Evolutionary conservation across 2,113 vertebrate species (phyloP).

Genomic region (Ibidorhyncha struthersii): DNA sequence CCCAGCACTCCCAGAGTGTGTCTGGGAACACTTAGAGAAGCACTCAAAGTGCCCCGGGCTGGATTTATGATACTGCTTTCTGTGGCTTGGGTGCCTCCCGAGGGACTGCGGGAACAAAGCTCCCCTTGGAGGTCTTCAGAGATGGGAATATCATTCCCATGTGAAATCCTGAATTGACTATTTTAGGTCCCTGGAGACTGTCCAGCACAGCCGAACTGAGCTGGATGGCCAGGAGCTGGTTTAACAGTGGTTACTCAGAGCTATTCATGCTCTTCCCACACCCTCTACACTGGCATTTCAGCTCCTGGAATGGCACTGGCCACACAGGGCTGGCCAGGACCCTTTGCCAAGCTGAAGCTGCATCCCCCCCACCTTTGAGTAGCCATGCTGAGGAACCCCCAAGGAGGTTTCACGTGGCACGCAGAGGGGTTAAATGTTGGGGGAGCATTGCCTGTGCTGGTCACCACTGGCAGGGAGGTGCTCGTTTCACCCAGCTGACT

Average conservation of each 20-base stretch:
- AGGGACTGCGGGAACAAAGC: background rate
- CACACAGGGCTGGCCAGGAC: background rate
- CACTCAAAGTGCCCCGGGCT: background rate
- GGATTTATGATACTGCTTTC: background rate
- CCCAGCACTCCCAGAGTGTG: background rate
- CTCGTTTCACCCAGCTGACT: slow-evolving; percentile 53
- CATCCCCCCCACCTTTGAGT: too few relatives aligned
- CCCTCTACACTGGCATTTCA: fast-evolving
- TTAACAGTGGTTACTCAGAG: background rate
- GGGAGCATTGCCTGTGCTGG: fast-evolving
- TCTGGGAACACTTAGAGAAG: background rate
- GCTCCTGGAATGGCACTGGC: fast-evolving
- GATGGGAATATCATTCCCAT: background rate
- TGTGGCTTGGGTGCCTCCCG: background rate
- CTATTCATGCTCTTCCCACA: background rate
- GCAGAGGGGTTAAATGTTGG: background rate
- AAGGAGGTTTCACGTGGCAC: fast-evolving
- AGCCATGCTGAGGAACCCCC: fast-evolving
- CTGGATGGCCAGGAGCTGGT: background rate
- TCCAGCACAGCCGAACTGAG: background rate
- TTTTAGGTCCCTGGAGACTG: slow-evolving; percentile 33
- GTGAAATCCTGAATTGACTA: slow-evolving; percentile 12
- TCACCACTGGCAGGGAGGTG: background rate
- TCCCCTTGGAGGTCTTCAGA: slow-evolving; percentile 3
- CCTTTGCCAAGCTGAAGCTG: background rate